Evolutionary conservation across 2,888 invertebrate genomes (phyloP).

Genomic region (Elysia crispata): DNA sequence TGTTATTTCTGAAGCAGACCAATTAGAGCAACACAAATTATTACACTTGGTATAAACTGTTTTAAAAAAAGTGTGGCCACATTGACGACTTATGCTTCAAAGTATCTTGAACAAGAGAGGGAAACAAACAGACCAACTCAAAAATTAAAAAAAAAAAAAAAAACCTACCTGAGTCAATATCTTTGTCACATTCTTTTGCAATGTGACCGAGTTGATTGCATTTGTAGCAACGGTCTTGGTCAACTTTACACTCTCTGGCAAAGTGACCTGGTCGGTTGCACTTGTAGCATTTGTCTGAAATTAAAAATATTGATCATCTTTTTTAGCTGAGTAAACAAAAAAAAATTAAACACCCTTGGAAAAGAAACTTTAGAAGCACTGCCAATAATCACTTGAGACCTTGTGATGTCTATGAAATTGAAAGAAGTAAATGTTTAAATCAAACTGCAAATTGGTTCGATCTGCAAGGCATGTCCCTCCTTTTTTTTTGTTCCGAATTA

Average conservation of each 20-base stretch:
- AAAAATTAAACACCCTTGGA: background rate
- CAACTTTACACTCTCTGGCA: constrained; percentile 84
- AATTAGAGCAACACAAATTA: too few species aligned
- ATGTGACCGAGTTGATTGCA: constrained; percentile 88
- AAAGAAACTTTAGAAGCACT: background rate
- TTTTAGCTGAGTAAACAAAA: background rate
- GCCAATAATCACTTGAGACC: background rate
- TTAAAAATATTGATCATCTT: background rate
- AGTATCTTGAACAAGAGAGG: too few species aligned
- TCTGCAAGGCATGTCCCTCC: too few species aligned
- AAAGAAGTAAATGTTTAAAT: too few species aligned
- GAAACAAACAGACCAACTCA: too few species aligned
- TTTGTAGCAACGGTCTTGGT: constrained; percentile 84
- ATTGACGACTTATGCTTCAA: too few species aligned
- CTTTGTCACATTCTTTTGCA: constrained; percentile 71
- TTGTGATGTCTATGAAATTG: background rate
- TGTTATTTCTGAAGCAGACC: too few species aligned
- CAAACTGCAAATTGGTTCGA: too few species aligned
- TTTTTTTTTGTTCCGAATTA: too few species aligned
- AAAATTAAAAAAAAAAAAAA: too few species aligned
- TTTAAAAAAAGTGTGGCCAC: too few species aligned
- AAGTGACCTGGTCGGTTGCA: constrained; percentile 88
- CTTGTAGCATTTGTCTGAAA: constrained; percentile 91
- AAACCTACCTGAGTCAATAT: constrained; percentile 68
- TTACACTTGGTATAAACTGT: too few species aligned